These are phyloP conservation scores for Drosophila bocqueti DNA, from an alignment of 1,140 invertebrate species.

Conservation along the genomic window DNA sequence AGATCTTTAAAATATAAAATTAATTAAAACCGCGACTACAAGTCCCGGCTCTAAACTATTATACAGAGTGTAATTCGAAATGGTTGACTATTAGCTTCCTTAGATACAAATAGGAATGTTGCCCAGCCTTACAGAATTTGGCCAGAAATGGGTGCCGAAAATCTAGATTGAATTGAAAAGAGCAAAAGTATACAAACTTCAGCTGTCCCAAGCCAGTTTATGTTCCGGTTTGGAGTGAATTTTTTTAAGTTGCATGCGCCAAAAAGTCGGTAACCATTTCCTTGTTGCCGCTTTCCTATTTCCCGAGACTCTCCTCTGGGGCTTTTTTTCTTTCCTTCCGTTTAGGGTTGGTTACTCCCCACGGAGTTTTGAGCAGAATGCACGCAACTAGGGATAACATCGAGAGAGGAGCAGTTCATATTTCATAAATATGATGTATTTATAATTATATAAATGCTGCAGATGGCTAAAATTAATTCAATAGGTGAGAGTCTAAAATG, in stretches of 20 bases:
- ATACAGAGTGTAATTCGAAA: neutral
- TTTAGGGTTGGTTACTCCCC: neutral
- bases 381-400: neutral
- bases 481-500: no score
- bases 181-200: neutral
- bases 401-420: no score
- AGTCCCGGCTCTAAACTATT: no score
- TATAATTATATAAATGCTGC: neutral
- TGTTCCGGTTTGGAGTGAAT: neutral
- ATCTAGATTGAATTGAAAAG: no score
- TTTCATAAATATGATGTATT: no score
- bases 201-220: neutral
- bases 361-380: conserved; percentile 1
- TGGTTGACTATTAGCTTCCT: no score
- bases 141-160: no score
- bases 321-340: neutral
- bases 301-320: neutral
- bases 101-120: no score
- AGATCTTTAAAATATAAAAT: neutral
- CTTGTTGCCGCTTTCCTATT: conserved; percentile 10
- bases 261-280: conserved; percentile 11
- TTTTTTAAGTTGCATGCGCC: neutral
- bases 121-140: no score
- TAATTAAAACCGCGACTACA: neutral
- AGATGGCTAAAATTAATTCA: neutral